Evolutionary conservation across 2,797 vertebrate genomes (phyloP).

Genomic region (Hylomyscus alleni): DNA sequence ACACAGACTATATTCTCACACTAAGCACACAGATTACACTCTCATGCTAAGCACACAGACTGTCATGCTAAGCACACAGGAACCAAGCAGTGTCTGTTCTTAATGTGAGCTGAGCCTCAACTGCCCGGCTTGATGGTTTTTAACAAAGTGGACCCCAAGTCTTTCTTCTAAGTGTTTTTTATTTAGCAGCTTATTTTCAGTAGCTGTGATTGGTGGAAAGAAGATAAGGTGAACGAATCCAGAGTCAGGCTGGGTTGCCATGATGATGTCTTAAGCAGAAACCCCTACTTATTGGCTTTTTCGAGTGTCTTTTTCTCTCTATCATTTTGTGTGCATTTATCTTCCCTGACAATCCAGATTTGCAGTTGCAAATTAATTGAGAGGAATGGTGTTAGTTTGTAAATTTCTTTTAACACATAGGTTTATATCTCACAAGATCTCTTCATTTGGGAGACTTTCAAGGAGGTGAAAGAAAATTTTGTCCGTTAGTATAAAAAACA

Average conservation of each 20-base stretch:
- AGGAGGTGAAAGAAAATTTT: background rate
- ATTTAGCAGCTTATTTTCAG: background rate
- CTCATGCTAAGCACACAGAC: too few species aligned
- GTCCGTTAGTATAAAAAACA: constrained; percentile 9
- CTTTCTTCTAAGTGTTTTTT: background rate
- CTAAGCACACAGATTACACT: background rate
- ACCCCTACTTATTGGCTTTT: fast-evolving
- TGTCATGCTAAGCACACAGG: fast-evolving
- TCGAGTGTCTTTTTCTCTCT: background rate
- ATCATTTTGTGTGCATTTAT: background rate
- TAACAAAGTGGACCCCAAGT: background rate
- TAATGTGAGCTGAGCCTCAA: fast-evolving
- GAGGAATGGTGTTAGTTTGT: background rate
- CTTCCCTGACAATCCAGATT: background rate
- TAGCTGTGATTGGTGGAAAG: background rate
- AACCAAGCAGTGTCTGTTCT: fast-evolving
- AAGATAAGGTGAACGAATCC: background rate
- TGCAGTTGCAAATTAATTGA: background rate
- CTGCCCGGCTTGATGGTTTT: fast-evolving
- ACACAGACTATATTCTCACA: background rate
- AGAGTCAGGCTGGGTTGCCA: too few species aligned
- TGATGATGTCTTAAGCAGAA: background rate
- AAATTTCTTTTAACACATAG: background rate
- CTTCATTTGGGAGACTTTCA: constrained; percentile 25
- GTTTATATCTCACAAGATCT: background rate